Evolutionary conservation across 2,113 vertebrate genomes (phyloP), one percentile per base, ranked within the genome.

Genomic region (Xenopus borealis): DNA sequence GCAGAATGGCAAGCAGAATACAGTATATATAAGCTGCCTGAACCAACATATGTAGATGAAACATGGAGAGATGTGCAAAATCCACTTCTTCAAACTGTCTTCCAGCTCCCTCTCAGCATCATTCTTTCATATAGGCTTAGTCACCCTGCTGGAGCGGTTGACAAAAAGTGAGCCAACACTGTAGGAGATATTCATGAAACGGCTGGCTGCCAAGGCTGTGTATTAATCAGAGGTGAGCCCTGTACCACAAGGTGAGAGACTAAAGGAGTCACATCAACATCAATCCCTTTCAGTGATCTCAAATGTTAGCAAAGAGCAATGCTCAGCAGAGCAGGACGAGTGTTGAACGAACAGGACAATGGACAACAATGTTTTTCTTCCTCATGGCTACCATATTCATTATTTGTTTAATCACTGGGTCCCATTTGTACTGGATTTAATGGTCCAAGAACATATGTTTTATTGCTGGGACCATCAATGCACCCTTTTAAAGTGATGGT

Each of bases 181-280:
- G 79, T 73, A 81, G 76, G 79, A 82, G 76, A 78, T 69, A 81
- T 78, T 82, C 69, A 0, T 16, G 59, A 57, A 68, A 64, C 62
- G 68, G 7, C 69, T 81, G 71, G 58, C 78, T 85, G 81, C 80
- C 84, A 86, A 78, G 72, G 63, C 78, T 78, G 72, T 84, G 80
- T 84, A 78, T 80, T 82, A 84, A 79, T 83, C 76, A 79, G 44
- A 80, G 66, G 71, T 80, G 81, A 84, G 75, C 27, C 74, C 71
- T 67, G 67, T 82, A 83, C 30, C 80, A 64, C 80, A 72, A 55
- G 85, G 76, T 80, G 78, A 82, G 79, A 81, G 79, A 70, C 80
- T 72, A 46, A 45, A 82, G 79, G 78, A 78, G 79, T 80, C 64
- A 78, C 79, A 79, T 84, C 81, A 78, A 46, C 76, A 83, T 82